Evolutionary conservation across 2,888 invertebrate species (phyloP).

Genomic region (Cancer borealis): DNA sequence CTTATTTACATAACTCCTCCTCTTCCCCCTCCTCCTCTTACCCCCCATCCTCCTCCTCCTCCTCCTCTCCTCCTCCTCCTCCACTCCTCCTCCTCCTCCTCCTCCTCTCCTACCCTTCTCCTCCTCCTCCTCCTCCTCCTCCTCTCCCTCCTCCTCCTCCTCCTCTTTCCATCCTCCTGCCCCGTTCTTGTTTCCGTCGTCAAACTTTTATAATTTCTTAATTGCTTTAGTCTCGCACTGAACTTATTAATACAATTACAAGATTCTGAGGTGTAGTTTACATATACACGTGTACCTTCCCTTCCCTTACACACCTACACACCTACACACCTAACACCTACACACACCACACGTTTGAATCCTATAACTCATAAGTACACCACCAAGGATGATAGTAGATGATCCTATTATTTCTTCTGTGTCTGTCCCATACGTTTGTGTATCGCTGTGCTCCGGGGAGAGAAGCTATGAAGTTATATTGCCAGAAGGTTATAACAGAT

Average conservation of each 20-base stretch:
- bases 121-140: too few species aligned
- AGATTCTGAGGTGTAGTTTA: background rate
- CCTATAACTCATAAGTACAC: background rate
- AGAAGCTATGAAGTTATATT: background rate
- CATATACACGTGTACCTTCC: background rate
- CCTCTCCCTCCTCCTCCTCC: background rate
- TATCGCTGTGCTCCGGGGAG: background rate
- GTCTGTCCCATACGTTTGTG: background rate
- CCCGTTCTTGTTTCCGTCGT: background rate
- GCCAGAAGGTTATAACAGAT: background rate
- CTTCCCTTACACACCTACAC: too few species aligned
- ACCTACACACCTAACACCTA: too few species aligned
- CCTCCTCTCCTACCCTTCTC: background rate
- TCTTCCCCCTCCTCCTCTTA: background rate
- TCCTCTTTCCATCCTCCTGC: background rate
- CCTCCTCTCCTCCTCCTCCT: background rate
- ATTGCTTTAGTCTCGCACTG: background rate
- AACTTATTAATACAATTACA: background rate
- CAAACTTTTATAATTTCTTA: slow-evolving; percentile 3
- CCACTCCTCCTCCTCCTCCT: background rate
- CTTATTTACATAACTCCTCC: background rate
- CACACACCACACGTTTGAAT: background rate
- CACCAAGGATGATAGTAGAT: background rate
- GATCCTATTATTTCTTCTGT: background rate
- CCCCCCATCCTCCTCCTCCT: background rate